These are phyloP conservation scores for Epicampocera succincta DNA, from an alignment of 2,888 invertebrate species.

Conservation along the genomic window DNA sequence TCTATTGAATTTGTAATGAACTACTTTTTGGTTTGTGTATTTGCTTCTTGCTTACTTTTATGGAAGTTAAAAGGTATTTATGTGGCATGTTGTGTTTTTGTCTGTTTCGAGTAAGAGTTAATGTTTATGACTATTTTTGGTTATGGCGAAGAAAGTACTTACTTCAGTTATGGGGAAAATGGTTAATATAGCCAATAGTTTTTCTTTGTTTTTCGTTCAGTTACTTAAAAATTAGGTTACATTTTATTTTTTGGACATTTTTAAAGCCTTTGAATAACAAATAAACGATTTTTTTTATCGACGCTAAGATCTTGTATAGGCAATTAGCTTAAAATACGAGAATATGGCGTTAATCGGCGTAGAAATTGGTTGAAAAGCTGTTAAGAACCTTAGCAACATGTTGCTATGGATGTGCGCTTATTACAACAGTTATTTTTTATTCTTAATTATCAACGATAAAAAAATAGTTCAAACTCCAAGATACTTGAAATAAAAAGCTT, in stretches of 20 bases:
- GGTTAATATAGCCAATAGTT: slow-evolving; percentile 40
- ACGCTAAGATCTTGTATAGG: no score
- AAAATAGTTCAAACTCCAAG: no score
- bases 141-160: slow-evolving; percentile 56
- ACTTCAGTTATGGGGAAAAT: slow-evolving; percentile 22
- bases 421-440: not conserved
- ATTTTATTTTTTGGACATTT: slow-evolving; percentile 8
- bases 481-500: no score
- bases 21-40: slow-evolving; percentile 26
- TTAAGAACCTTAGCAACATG: slow-evolving; percentile 11
- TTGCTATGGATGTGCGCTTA: not conserved
- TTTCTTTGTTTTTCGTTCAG: not conserved
- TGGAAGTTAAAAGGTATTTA: slow-evolving; percentile 63
- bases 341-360: no score
- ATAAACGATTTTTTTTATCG: not conserved
- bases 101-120: slow-evolving; percentile 54
- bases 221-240: slow-evolving; percentile 56
- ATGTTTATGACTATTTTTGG: slow-evolving; percentile 67
- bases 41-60: slow-evolving; percentile 24
- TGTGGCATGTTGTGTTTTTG: slow-evolving; percentile 58
- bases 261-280: slow-evolving; percentile 4
- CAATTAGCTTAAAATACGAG: not conserved
- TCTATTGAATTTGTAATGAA: slow-evolving; percentile 68
- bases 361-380: no score
- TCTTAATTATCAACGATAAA: no score